Conservation (phyloP, 2,888 invertebrate species). For the Aphodius sticticus region DNA sequence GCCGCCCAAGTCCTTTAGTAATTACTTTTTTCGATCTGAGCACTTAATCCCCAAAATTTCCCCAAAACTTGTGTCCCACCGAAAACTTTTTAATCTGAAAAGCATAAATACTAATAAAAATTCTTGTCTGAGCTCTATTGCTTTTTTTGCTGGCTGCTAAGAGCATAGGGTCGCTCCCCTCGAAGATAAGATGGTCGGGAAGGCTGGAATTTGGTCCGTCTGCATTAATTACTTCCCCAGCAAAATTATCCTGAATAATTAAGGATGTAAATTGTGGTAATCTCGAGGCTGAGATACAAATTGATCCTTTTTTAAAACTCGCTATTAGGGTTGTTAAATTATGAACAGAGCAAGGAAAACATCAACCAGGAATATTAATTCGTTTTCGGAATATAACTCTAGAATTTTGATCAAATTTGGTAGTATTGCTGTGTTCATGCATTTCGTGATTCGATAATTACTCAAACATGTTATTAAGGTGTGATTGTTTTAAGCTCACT, state of each 20-base stretch:
- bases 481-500: too few species aligned
- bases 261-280: constrained; percentile 20
- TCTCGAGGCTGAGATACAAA: not conserved
- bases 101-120: constrained; percentile 4
- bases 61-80: not conserved
- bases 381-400: not conserved
- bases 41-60: not conserved
- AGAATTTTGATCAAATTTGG: too few species aligned
- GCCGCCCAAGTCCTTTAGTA: not conserved
- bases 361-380: not conserved
- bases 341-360: not conserved
- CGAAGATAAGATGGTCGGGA: not conserved
- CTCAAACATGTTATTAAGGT: too few species aligned
- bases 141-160: not conserved
- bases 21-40: not conserved
- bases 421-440: too few species aligned
- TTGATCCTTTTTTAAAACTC: constrained; percentile 4
- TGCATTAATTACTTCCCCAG: constrained; percentile 17
- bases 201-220: constrained; percentile 5
- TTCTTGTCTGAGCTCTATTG: constrained; percentile 4
- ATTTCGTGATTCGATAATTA: too few species aligned
- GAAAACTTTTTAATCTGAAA: not conserved
- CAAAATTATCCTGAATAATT: constrained; percentile 23
- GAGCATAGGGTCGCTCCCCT: not conserved
- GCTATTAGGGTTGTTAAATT: not conserved